These are phyloP conservation scores for Poecile montanus DNA, from an alignment of 2,797 vertebrate genomes.

Conservation along the genomic window DNA sequence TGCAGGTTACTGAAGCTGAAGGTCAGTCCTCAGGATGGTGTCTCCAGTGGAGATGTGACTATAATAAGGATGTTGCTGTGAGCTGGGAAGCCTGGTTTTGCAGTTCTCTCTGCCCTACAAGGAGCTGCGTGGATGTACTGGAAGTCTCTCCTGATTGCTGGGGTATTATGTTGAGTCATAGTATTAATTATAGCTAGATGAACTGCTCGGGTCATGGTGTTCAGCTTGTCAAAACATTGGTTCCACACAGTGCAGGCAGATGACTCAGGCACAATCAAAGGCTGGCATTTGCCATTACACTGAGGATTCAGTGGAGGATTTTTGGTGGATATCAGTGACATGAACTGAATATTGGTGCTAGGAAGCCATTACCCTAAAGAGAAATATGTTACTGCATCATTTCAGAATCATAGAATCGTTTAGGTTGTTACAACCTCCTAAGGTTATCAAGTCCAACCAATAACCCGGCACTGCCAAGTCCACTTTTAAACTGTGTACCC, in stretches of 20 bases:
- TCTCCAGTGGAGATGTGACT: constrained; percentile 50
- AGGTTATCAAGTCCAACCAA: not conserved
- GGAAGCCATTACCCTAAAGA: not conserved
- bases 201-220: not conserved
- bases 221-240: not conserved
- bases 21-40: constrained; percentile 28
- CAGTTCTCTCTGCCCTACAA: constrained; percentile 59
- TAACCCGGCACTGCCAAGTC: not conserved
- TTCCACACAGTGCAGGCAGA: not conserved
- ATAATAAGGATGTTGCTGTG: constrained; percentile 57
- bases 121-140: constrained; percentile 2
- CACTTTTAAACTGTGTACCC: not conserved
- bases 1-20: constrained; percentile 4
- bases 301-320: not conserved
- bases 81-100: constrained; percentile 33
- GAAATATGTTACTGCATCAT: not conserved
- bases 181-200: constrained; percentile 60
- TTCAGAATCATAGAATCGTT: not conserved
- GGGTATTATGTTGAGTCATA: constrained; percentile 43
- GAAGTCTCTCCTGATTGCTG: constrained; percentile 6
- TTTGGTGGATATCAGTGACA: not conserved
- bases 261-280: not conserved
- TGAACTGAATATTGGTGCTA: not conserved
- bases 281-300: not conserved
- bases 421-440: not conserved